These are phyloP conservation scores for Dryocosmus kuriphilus DNA, from an alignment of 2,888 invertebrate genomes.

Conservation along the genomic window DNA sequence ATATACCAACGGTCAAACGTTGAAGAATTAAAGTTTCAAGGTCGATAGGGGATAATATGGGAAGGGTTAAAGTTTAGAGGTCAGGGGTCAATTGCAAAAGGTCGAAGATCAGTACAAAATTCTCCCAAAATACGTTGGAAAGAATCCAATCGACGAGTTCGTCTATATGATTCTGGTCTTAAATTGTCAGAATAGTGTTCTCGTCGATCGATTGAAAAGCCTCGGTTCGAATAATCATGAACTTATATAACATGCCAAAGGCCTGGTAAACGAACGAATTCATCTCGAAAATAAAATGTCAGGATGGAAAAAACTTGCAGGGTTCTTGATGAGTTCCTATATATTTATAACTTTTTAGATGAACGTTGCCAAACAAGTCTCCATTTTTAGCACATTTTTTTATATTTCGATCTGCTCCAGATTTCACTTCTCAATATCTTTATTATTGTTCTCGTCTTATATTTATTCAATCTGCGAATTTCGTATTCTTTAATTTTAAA, in stretches of 20 bases:
- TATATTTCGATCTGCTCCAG: background rate
- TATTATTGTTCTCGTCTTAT: background rate
- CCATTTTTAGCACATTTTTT: constrained; percentile 6
- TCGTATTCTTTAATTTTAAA: background rate
- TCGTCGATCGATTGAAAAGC: background rate
- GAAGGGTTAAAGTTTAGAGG: too few species aligned
- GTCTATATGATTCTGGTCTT: background rate
- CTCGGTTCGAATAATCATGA: background rate
- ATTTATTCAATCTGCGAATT: background rate
- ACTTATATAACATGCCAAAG: background rate
- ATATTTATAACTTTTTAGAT: background rate
- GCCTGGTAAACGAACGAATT: background rate
- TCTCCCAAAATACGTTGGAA: background rate
- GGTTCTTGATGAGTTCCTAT: background rate
- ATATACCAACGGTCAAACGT: too few species aligned
- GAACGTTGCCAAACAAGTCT: background rate
- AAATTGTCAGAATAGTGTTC: background rate
- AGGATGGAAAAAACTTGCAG: background rate
- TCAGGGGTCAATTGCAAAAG: too few species aligned
- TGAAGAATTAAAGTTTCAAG: too few species aligned
- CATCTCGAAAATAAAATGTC: background rate
- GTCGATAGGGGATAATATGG: too few species aligned
- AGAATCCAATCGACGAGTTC: background rate
- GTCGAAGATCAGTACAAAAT: background rate
- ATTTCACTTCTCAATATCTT: background rate